These are phyloP conservation scores for Brachyrhaphis roseni DNA, from an alignment of 2,797 vertebrate species.

Conservation along the genomic window DNA sequence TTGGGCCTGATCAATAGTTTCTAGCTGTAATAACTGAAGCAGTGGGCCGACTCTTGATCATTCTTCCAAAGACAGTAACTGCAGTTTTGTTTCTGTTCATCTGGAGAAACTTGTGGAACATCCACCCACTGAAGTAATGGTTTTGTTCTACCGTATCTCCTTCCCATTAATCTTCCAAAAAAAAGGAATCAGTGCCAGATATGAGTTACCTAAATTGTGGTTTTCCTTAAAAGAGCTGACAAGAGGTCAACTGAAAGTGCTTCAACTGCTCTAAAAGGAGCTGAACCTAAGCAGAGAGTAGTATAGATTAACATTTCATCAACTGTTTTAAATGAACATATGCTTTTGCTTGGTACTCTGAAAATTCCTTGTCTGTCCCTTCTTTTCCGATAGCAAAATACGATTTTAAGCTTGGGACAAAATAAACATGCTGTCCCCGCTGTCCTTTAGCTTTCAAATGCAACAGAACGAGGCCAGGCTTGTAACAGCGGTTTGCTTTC, in stretches of 20 bases:
- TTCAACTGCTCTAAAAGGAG: neutral
- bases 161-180: neutral
- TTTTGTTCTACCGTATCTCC: slow-evolving; percentile 32
- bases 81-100: too few relatives aligned
- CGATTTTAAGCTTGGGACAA: neutral
- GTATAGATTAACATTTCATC: neutral
- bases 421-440: neutral
- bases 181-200: neutral
- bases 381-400: neutral
- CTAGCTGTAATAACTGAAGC: too few relatives aligned
- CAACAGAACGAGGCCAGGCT: slow-evolving; percentile 39
- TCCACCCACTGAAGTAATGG: slow-evolving; percentile 26
- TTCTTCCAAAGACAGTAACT: too few relatives aligned
- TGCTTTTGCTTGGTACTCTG: neutral
- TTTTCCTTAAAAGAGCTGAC: neutral
- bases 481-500: slow-evolving; percentile 23
- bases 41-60: too few relatives aligned
- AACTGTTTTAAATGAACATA: neutral
- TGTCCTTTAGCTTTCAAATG: slow-evolving; percentile 25
- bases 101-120: too few relatives aligned
- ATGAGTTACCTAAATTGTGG: neutral
- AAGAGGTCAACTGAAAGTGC: neutral
- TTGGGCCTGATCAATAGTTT: too few relatives aligned
- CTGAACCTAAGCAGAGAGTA: neutral
- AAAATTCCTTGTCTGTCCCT: neutral